Evolutionary conservation across 2,113 vertebrate genomes (phyloP).

Genomic region (Bambusicola thoracicus): DNA sequence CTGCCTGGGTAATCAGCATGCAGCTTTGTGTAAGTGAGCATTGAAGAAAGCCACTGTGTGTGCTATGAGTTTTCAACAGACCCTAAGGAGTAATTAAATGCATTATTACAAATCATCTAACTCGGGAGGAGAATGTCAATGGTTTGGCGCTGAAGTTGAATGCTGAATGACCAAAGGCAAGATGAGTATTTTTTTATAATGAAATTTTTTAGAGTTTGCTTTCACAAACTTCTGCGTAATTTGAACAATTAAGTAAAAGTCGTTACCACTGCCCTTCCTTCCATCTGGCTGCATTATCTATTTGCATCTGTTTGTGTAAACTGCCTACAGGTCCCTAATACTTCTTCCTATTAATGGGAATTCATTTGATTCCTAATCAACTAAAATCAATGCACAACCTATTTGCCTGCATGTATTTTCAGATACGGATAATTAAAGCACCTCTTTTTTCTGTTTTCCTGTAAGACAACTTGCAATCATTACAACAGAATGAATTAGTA

Average conservation of each 20-base stretch:
- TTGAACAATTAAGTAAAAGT: constrained; percentile 19
- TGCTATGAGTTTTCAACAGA: neutral
- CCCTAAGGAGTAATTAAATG: constrained; percentile 43
- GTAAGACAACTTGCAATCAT: neutral
- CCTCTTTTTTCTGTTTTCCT: rapidly evolving
- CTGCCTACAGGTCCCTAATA: neutral
- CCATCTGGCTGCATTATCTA: neutral
- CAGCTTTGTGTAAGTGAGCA: neutral
- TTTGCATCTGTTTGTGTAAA: neutral
- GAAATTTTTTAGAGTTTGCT: constrained; percentile 12
- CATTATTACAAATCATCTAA: constrained; percentile 35
- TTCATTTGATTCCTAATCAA: neutral
- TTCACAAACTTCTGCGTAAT: constrained; percentile 4
- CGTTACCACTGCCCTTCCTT: neutral
- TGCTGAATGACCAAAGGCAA: neutral
- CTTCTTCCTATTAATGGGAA: neutral
- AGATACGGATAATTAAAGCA: neutral
- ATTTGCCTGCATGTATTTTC: neutral
- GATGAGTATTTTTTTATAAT: neutral
- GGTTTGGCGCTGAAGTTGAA: neutral
- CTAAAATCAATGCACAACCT: neutral
- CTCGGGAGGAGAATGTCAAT: constrained; percentile 38
- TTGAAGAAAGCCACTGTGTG: neutral
- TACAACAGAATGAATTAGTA: neutral
- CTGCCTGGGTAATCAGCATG: neutral